These are phyloP conservation scores for Rhabdophis nuchalis DNA, from an alignment of 2,797 vertebrate species.

Conservation along the genomic window DNA sequence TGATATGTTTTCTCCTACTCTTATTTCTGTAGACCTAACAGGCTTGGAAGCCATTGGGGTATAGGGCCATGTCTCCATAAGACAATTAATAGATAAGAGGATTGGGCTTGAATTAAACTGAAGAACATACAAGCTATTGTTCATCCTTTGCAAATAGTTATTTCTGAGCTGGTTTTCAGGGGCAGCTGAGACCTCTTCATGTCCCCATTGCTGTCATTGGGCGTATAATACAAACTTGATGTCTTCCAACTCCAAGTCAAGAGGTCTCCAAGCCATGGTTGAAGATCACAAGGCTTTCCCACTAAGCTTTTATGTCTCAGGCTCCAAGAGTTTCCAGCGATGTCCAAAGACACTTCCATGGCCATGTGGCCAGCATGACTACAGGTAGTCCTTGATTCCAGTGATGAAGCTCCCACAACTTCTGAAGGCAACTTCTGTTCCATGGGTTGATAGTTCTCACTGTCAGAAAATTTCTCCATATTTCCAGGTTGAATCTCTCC, in stretches of 20 bases:
- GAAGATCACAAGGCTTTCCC: neutral
- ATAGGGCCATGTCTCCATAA: no score
- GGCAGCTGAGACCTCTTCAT: neutral
- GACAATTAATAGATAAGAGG: no score
- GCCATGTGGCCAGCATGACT: no score
- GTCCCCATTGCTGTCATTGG: neutral
- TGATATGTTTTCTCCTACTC: neutral
- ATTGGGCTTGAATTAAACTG: neutral
- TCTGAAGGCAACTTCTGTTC: no score
- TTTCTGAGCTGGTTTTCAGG: neutral
- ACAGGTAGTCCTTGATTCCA: no score
- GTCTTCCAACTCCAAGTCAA: neutral
- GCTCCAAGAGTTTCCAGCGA: neutral
- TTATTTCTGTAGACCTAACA: neutral
- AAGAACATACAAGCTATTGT: neutral
- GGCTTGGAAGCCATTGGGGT: no score
- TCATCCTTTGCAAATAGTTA: neutral
- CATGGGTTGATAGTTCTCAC: no score
- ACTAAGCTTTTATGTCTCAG: neutral
- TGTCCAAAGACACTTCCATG: no score
- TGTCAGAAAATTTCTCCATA: no score
- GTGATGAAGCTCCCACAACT: no score
- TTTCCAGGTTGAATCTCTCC: no score
- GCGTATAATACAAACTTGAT: neutral
- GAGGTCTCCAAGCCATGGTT: neutral